Base-by-base conservation (phyloP, 2,113 vertebrate species). In the Pseudonaja textilis region DNA sequence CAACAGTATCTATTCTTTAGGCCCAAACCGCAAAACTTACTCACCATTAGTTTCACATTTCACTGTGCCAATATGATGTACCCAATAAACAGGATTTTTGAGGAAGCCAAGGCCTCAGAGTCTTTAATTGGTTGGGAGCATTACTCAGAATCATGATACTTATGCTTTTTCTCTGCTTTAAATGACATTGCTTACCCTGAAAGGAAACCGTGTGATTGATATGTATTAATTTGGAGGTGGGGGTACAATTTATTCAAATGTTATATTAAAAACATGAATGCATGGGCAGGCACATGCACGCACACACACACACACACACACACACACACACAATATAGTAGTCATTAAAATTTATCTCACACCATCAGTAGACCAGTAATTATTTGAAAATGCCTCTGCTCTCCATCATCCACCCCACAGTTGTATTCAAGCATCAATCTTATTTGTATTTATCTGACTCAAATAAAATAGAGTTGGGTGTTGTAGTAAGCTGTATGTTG, bases 221-320 rank as follows among this genome's bases (percentile, higher is more conserved):
- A 81, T 42, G 14, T 81, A 39, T 81, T 69, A 5, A 69, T 69
- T n/a, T 14, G 12, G 0, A 29, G 4, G 11, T 12, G 4, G 1
- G 5, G 26, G 4, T n/a, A 2, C 18, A 81, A 42, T 81, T 22
- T 10, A 81, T 81, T 81, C 18, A 81, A 81, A 42, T 23, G 7
- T 81, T 81, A 22, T 81, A 22, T 81, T 81, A 81, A 81, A 81
- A 42, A 22, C 18, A 34, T 69, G 29, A 14, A 69, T 69, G 14
- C 61, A n/a, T 69, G 61, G 29, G 29, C 18, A 4, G 54, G 16
- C 57, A 1, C 25, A 0, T 1, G 1, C 1, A 1, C 8, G 10
- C 25, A 22, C 18, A 20, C 18, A 81, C 25, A 0, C 4, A 3
- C 1, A 1, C 8, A 26, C 25, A 22, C 18, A 20, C 18, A 81